Conservation (phyloP, 2,888 invertebrate genomes). For the Tipula unca region DNA sequence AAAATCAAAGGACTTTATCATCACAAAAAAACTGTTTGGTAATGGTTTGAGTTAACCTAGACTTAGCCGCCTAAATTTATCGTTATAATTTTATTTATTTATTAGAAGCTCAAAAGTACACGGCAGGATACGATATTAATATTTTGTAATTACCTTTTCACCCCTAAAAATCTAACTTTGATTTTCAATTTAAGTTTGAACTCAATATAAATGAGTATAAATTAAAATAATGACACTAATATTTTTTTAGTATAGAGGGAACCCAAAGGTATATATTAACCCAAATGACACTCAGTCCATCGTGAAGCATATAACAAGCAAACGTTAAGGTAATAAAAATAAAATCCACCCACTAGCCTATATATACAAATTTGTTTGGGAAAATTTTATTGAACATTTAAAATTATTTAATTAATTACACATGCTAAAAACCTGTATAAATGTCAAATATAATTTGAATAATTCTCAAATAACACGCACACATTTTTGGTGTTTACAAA, state of each 20-base stretch:
- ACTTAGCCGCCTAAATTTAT: not conserved
- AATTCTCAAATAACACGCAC: not conserved
- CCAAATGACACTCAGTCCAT: not conserved
- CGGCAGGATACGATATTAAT: slow-evolving; percentile 8
- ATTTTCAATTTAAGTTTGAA: not conserved
- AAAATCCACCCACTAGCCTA: not conserved
- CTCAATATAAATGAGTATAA: not conserved
- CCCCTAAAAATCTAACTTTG: not conserved
- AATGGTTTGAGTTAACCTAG: not conserved
- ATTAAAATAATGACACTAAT: not conserved
- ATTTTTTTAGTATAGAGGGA: not conserved
- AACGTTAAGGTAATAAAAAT: not conserved
- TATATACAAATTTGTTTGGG: not conserved
- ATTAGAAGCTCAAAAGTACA: not conserved
- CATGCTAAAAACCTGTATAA: slow-evolving; percentile 14
- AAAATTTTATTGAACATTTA: not conserved
- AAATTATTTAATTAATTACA: not conserved
- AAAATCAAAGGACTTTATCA: not conserved
- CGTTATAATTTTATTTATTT: not conserved
- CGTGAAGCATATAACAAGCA: not conserved
- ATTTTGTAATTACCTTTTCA: not conserved
- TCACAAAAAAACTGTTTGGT: not conserved
- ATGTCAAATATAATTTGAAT: not conserved
- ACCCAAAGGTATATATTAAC: not conserved
- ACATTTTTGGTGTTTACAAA: not conserved